phyloP scores from a whole-genome alignment of 1,140 invertebrate genomes.

The Leptinotarsa lineolata region DNA sequence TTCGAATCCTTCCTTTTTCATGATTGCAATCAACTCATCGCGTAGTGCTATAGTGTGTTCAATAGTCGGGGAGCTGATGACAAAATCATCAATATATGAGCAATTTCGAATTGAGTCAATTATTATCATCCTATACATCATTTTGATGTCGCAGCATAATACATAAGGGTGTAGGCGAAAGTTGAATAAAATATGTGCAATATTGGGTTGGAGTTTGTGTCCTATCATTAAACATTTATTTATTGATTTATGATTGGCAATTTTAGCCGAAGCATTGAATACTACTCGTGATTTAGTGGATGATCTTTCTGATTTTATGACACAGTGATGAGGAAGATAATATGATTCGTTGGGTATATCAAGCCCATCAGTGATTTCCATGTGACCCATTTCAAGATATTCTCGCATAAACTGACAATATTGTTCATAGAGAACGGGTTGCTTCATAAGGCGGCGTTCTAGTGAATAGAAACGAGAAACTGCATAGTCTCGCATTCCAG shows the following conservation, averaged over 20 bases:
- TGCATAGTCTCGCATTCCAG: constrained; percentile 8
- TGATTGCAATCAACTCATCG: constrained; percentile 33
- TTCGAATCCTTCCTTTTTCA: constrained; percentile 26
- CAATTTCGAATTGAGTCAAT: background rate
- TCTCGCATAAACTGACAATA: background rate
- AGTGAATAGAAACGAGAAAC: background rate
- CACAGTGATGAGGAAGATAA: constrained; percentile 37
- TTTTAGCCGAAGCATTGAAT: constrained; percentile 31
- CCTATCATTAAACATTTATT: constrained; percentile 46
- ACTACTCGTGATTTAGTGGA: constrained; percentile 38
- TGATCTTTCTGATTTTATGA: constrained; percentile 38
- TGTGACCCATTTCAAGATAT: background rate
- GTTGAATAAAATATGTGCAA: constrained; percentile 43
- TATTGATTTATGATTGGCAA: constrained; percentile 14
- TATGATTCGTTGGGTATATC: background rate
- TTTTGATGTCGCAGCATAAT: constrained; percentile 51
- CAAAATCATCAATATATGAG: constrained; percentile 23
- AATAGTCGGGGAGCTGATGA: background rate
- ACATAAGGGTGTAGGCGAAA: constrained; percentile 46
- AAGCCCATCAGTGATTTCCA: background rate
- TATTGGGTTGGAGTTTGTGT: constrained; percentile 35
- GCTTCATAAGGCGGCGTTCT: background rate
- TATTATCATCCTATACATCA: constrained; percentile 10
- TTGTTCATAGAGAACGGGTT: background rate
- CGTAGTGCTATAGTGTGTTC: background rate